A percentile compares a stretch with the other conserved stretches of the same genome.
Evolutionary conservation across 2,888 invertebrate genomes (phyloP).

Genomic region (Buathra laborator): DNA sequence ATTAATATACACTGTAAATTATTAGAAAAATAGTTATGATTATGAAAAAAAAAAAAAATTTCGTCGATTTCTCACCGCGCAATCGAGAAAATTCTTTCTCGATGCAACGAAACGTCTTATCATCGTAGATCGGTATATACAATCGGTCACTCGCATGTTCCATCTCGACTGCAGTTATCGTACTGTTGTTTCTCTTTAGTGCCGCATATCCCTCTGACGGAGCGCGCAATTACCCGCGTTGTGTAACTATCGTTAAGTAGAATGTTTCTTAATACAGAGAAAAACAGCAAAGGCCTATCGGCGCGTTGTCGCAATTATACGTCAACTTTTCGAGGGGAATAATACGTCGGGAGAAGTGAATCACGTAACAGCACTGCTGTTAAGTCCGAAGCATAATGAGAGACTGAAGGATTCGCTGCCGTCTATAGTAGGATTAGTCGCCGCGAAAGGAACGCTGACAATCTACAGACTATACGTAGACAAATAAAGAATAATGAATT

Average conservation of each 20-base stretch:
- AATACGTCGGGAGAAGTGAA: neutral
- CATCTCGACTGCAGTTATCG: conserved; percentile 71
- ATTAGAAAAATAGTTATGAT: neutral
- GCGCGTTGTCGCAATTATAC: neutral
- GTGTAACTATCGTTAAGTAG: conserved; percentile 65
- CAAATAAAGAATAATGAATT: neutral
- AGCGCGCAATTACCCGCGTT: conserved; percentile 44
- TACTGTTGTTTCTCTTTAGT: conserved; percentile 59
- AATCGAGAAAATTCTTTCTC: conserved; percentile 80
- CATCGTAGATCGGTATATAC: conserved; percentile 79
- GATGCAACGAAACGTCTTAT: conserved; percentile 73
- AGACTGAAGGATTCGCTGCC: neutral
- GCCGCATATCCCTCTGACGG: conserved; percentile 54
- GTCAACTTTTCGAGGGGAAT: conserved; percentile 15
- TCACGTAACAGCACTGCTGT: conserved; percentile 22
- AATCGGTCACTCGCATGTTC: conserved; percentile 55
- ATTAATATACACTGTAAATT: conserved; percentile 16
- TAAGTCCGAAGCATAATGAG: neutral
- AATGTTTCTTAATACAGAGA: conserved; percentile 44
- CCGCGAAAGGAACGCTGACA: neutral
- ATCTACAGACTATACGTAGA: neutral
- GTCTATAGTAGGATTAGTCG: neutral
- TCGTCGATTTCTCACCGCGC: conserved; percentile 76
- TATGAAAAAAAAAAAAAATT: neutral
- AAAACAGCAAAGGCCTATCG: neutral